Evolutionary conservation across 2,113 vertebrate species (phyloP).

Genomic region (Phrynocephalus versicolor): DNA sequence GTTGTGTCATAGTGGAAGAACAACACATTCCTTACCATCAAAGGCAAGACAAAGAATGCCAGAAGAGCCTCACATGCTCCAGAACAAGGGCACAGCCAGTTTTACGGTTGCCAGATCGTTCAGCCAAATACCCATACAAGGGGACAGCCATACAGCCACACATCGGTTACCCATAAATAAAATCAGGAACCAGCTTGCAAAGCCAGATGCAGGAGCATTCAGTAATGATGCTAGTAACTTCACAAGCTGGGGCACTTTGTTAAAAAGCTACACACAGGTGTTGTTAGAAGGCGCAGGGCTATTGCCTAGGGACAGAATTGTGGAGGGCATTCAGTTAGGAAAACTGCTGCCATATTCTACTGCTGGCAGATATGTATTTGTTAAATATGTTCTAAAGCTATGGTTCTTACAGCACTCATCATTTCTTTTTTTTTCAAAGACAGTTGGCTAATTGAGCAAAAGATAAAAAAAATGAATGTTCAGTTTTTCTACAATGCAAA

Average conservation of each 20-base stretch:
- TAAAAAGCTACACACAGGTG: constrained; percentile 28
- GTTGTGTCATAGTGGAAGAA: constrained; percentile 33
- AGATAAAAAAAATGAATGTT: neutral
- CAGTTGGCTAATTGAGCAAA: neutral
- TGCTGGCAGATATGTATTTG: constrained; percentile 18
- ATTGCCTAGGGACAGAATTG: neutral
- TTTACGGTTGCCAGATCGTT: constrained; percentile 2
- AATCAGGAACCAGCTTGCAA: constrained; percentile 7
- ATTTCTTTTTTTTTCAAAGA: neutral
- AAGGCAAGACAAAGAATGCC: constrained; percentile 34
- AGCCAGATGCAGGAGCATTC: constrained; percentile 30
- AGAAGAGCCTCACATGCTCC: constrained; percentile 28
- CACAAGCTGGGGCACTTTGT: constrained; percentile 1
- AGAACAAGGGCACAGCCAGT: constrained; percentile 19
- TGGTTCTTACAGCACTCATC: neutral
- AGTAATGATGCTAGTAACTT: constrained; percentile 32
- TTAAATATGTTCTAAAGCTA: neutral
- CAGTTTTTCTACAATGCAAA: neutral
- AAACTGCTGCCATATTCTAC: neutral
- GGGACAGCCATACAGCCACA: neutral
- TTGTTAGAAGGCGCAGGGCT: neutral
- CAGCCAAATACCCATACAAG: constrained; percentile 15
- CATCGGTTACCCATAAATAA: neutral
- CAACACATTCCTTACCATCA: neutral
- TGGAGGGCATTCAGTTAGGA: constrained; percentile 20